Evolutionary conservation across 2,888 invertebrate genomes (phyloP), one percentile per base, ranked within the genome.

Genomic region (Hypselothyrea guttata): DNA sequence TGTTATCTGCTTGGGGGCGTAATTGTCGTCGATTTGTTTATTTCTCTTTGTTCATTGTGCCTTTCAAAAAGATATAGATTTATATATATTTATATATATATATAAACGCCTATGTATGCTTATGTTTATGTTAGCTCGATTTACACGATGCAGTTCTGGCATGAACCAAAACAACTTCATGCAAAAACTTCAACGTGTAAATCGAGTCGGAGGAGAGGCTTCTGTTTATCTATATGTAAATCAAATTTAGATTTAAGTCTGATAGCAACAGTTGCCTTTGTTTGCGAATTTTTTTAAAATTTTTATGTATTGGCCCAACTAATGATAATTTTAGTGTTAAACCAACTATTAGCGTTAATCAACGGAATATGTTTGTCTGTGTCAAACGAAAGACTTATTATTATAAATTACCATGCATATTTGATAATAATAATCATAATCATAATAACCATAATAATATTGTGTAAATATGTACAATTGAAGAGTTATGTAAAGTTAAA

Each of bases 1-100:
- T 52, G 52, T 65, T 51, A 62, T 46, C 61, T 48, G 54, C 56
- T 61, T 61, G 65, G 58, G 22, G 51, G 56, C 51, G 72, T 65
- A 38, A 11, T 55, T 45, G 47, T 48, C 35, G 52, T 37, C 51
- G 37, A 59, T 42, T 75, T 75, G 63, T 65, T 75, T 72, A 59
- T 59, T 79, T 72, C 77, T 63, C 65, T 71, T 78, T 76, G 68
- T 78, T 84, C 71, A 81, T n/a, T 73, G 78, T 78, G 78, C 78
- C 84, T 78, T 74, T 61, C 31, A 57, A 5, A 31, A 40, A 13
- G 12, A 63, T 41, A 33, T 11, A 41, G 60, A 45, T 34, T 60
- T 46, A 47, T 59, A 63, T 27, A 62, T 40, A 54, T 4, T 42
- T 31, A 56, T 13, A 48, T 38, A 28, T 44, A 38, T 11, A 27